Conservation (phyloP, 2,113 vertebrate species). For the Rousettus leschenaultii region DNA sequence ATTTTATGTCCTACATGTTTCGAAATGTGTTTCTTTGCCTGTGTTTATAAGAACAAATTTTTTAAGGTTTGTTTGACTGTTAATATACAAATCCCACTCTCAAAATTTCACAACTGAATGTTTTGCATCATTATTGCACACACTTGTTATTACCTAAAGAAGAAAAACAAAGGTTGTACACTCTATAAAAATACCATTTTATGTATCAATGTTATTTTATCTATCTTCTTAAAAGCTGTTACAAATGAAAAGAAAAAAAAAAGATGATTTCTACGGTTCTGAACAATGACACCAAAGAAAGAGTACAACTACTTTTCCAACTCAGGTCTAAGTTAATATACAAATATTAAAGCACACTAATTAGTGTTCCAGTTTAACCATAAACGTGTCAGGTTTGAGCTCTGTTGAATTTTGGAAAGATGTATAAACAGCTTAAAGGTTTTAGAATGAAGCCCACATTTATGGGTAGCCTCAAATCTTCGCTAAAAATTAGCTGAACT, state of each 20-base stretch:
- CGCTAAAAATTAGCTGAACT: conserved; percentile 11
- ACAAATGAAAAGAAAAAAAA: neutral
- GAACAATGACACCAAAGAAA: neutral
- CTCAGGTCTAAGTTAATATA: neutral
- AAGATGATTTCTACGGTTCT: neutral
- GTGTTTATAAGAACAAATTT: neutral
- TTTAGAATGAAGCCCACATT: conserved; percentile 20
- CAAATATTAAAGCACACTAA: neutral
- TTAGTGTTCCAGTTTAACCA: conserved; percentile 14
- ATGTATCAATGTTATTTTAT: neutral
- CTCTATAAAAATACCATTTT: neutral
- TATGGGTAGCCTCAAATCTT: neutral
- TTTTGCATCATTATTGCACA: neutral
- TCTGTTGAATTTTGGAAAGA: conserved; percentile 7
- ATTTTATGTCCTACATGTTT: neutral
- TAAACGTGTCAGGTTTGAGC: neutral
- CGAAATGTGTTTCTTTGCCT: conserved; percentile 25
- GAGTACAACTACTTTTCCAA: neutral
- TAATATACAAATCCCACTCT: neutral
- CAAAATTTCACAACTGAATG: conserved; percentile 40
- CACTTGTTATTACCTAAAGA: neutral
- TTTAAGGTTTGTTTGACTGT: neutral
- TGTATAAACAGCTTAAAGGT: neutral
- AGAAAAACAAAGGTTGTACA: neutral
- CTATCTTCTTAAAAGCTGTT: neutral